These are phyloP conservation scores for Acomys russatus DNA, from an alignment of 2,797 vertebrate species.

Conservation along the genomic window DNA sequence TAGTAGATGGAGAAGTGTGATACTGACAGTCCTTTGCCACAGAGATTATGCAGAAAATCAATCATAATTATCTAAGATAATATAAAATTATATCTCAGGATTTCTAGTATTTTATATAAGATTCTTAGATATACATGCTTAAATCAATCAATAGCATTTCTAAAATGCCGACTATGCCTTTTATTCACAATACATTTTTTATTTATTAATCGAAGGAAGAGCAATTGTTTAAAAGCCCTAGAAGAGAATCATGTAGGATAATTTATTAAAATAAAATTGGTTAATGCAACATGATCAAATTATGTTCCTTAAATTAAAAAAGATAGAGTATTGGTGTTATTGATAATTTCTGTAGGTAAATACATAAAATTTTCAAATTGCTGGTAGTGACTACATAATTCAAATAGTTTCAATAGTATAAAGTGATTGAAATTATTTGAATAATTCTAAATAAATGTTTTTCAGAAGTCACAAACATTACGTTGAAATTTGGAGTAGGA, in stretches of 20 bases:
- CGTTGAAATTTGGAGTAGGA: not conserved
- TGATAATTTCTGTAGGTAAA: not conserved
- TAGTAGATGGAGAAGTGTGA: not conserved
- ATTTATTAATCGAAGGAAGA: not conserved
- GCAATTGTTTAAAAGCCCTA: not conserved
- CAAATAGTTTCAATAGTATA: not conserved
- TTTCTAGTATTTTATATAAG: not conserved
- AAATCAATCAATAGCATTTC: not conserved
- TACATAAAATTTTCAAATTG: not conserved
- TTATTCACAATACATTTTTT: not conserved
- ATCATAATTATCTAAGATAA: not conserved
- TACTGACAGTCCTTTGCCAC: not conserved
- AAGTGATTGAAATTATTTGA: not conserved
- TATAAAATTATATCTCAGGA: not conserved
- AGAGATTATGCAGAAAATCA: constrained; percentile 1
- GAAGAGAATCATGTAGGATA: not conserved
- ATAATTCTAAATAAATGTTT: not conserved
- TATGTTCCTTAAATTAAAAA: not conserved
- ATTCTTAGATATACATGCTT: not conserved
- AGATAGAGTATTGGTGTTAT: not conserved
- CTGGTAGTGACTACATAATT: not conserved
- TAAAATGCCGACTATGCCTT: not conserved
- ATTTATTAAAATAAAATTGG: not conserved
- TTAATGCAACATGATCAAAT: not conserved
- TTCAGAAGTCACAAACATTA: not conserved